A percentile compares a stretch with the other conserved stretches of the same genome.
These are phyloP conservation scores for Astropecten irregularis DNA, from an alignment of 53 echinoderm and acorn worm species.

Conservation along the genomic window DNA sequence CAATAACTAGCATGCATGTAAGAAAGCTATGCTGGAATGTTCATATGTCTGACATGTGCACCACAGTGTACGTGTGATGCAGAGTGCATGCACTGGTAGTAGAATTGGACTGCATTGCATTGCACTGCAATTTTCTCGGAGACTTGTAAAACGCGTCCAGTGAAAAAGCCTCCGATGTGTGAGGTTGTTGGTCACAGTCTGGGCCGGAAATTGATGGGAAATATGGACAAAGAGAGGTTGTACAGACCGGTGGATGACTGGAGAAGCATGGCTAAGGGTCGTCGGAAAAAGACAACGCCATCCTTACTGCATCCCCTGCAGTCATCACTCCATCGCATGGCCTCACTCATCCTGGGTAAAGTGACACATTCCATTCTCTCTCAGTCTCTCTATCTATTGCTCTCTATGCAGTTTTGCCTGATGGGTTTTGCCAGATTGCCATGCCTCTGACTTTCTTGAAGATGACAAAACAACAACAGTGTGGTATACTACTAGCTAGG, in stretches of 20 bases:
- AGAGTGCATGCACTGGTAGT: slow-evolving; percentile 1
- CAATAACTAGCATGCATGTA: no score
- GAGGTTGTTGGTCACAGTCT: no score
- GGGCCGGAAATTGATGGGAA: slow-evolving; percentile 48
- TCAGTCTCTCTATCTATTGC: neutral
- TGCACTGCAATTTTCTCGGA: neutral
- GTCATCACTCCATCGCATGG: neutral
- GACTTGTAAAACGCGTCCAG: neutral
- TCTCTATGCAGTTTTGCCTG: neutral
- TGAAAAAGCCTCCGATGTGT: no score
- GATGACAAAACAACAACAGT: no score
- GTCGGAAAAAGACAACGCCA: slow-evolving; percentile 7
- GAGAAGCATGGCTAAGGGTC: slow-evolving; percentile 20
- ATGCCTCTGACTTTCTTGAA: no score
- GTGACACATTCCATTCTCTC: slow-evolving; percentile 39
- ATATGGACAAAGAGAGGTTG: slow-evolving; percentile 40
- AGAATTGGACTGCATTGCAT: neutral
- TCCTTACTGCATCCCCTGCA: neutral
- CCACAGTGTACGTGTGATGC: neutral
- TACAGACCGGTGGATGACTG: slow-evolving; percentile 48
- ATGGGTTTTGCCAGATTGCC: no score
- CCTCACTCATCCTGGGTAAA: slow-evolving; percentile 28
- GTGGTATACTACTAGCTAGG: no score
- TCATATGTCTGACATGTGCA: no score
- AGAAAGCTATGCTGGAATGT: slow-evolving; percentile 43